Percentiles rank a stretch among this genome's conserved stretches.
These are phyloP conservation scores for Tenebrosternarchus preto DNA, from an alignment of 2,113 vertebrate species.

Conservation along the genomic window DNA sequence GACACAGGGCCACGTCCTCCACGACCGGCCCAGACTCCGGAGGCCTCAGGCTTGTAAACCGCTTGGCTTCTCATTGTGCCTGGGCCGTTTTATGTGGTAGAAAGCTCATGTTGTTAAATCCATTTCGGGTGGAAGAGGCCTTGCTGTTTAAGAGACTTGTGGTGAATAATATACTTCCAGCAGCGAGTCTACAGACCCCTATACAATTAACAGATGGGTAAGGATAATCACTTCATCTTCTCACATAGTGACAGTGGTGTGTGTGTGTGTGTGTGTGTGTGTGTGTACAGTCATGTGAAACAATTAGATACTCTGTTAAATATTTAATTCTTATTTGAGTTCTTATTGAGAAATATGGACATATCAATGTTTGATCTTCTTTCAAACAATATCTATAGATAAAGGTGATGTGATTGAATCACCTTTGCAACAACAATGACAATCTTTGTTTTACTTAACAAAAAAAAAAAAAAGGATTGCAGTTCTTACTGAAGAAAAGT, in stretches of 20 bases:
- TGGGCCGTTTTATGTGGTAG: conserved; percentile 85
- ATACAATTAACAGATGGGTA: conserved; percentile 89
- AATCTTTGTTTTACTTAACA: too few relatives aligned
- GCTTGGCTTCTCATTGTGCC: conserved; percentile 82
- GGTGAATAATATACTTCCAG: conserved; percentile 86
- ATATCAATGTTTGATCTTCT: too few relatives aligned
- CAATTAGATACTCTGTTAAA: too few relatives aligned
- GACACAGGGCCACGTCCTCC: conserved; percentile 70
- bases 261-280: too few relatives aligned
- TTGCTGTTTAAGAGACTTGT: conserved; percentile 87
- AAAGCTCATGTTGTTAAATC: conserved; percentile 86
- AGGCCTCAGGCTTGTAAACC: conserved; percentile 78
- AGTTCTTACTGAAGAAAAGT: too few relatives aligned
- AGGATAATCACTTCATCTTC: conserved; percentile 58
- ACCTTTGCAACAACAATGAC: too few relatives aligned
- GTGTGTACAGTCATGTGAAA: too few relatives aligned
- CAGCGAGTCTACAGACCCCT: conserved; percentile 80
- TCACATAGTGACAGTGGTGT: conserved; percentile 31
- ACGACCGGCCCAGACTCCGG: conserved; percentile 58
- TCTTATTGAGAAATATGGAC: too few relatives aligned
- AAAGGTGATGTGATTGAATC: too few relatives aligned
- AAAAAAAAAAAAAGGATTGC: too few relatives aligned
- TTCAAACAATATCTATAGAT: too few relatives aligned
- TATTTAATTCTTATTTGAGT: too few relatives aligned
- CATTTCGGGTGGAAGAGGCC: conserved; percentile 89